Percentiles rank a stretch among this genome's conserved stretches.
Evolutionary conservation across 1,140 invertebrate species (phyloP).

Genomic region (Pseudomyrmex dendroicus): DNA sequence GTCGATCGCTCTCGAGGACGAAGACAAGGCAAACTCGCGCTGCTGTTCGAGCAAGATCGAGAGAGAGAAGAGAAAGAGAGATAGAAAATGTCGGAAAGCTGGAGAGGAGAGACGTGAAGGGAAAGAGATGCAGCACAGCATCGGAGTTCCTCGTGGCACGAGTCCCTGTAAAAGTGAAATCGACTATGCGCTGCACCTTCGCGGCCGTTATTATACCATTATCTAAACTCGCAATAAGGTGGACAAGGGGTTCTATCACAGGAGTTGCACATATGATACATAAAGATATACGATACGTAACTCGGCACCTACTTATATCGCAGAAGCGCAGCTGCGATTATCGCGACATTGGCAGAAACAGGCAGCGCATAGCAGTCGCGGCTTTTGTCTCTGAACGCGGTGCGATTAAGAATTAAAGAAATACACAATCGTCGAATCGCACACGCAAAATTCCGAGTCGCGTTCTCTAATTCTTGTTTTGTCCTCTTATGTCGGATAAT

Average conservation of each 20-base stretch:
- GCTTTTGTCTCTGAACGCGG: not conserved
- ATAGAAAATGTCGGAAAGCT: not conserved
- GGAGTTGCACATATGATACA: constrained; percentile 1
- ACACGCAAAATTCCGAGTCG: not conserved
- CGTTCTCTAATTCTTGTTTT: not conserved
- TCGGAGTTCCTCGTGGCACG: not conserved
- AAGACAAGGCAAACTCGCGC: constrained; percentile 10
- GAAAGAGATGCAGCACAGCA: constrained; percentile 59
- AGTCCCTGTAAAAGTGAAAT: constrained; percentile 78
- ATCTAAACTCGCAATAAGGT: constrained; percentile 53
- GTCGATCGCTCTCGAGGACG: not conserved
- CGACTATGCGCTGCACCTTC: constrained; percentile 67
- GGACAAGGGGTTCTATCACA: no score
- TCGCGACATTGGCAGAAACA: constrained; percentile 40
- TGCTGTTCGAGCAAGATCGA: not conserved
- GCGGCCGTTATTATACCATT: constrained; percentile 71
- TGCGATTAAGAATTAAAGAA: not conserved
- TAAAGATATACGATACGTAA: constrained; percentile 19
- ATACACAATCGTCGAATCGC: not conserved
- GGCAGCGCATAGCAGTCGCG: not conserved
- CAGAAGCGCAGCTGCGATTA: not conserved
- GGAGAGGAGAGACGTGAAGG: not conserved
- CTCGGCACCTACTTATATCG: not conserved
- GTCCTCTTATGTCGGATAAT: not conserved
- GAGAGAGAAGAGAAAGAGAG: not conserved